Evolutionary conservation across 2,113 vertebrate species (phyloP), one percentile per base, ranked within the genome.

Genomic region (Casuarius casuarius): DNA sequence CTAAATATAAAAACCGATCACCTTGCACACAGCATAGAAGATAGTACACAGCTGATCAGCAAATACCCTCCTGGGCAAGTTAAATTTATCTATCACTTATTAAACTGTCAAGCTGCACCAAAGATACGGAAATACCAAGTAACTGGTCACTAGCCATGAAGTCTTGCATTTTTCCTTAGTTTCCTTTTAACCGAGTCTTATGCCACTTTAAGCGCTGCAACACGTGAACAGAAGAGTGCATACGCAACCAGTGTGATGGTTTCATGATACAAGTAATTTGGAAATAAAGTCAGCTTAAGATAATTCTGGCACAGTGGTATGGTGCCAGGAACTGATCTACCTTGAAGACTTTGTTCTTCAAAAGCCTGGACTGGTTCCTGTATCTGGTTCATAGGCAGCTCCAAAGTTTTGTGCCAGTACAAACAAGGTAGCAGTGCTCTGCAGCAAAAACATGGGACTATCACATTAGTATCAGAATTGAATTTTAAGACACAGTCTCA

Each of bases 221-320:
- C 0, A 0, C 3, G 5, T 22, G 49, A 78, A 49, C 0, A 1
- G 25, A 12, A 31, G 68, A 48, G 12, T 38, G 44, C 29, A 44
- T 1, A 59, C 4, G 9, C 14, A 81, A 29, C 13, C 26, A 56
- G 8, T 3, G 28, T 44, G 65, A n/a, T 3, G 2, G 4, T 12
- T 84, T 80, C 14, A 8, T 2, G 29, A 72, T 0, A 59, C 1
- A 33, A 26, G 16, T 63, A 25, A 49, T n/a, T 14, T 35, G 28
- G 3, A 38, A 20, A 22, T 40, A 15, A 40, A 21, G 20, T 29
- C 26, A 40, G 51, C 42, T 81, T 70, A 23, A 83, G 49, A 26
- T 12, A 61, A 22, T 75, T 75, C 51, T n/a, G 38, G 3, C 14
- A 42, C 51, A 75, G 65, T 9, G 61, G 4, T 81, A 65, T 56